Conservation (phyloP, 2,113 vertebrate species). For the Cyprinodon variegatus region DNA sequence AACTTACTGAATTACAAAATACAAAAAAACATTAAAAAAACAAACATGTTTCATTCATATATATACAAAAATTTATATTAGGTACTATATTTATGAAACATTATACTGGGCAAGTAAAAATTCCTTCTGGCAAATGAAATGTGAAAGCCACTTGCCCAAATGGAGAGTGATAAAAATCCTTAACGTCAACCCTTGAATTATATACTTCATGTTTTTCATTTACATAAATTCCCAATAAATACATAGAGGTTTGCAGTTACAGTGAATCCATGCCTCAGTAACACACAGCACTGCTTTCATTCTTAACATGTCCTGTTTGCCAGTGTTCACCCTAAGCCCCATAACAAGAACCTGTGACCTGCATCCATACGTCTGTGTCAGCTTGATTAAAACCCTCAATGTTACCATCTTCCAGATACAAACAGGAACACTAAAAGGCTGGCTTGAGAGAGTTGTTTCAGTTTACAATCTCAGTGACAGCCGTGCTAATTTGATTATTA, state of each 20-base stretch:
- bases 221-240: not conserved
- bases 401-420: not conserved
- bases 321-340: not conserved
- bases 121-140: too few relatives aligned
- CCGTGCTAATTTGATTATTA: slow-evolving; percentile 27
- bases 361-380: not conserved
- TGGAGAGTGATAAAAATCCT: too few relatives aligned
- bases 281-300: not conserved
- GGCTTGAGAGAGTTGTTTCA: slow-evolving; percentile 20
- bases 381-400: not conserved
- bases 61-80: too few relatives aligned
- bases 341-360: not conserved
- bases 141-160: too few relatives aligned
- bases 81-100: too few relatives aligned
- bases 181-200: too few relatives aligned
- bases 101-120: too few relatives aligned
- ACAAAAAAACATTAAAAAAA: too few relatives aligned
- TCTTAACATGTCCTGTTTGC: not conserved
- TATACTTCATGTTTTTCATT: not conserved
- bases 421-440: not conserved
- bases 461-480: slow-evolving; percentile 6
- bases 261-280: not conserved
- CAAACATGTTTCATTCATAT: too few relatives aligned
- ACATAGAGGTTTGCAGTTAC: not conserved
- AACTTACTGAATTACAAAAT: too few relatives aligned